These are phyloP conservation scores for Pao palembangensis DNA, from an alignment of 2,113 vertebrate species.

Conservation along the genomic window DNA sequence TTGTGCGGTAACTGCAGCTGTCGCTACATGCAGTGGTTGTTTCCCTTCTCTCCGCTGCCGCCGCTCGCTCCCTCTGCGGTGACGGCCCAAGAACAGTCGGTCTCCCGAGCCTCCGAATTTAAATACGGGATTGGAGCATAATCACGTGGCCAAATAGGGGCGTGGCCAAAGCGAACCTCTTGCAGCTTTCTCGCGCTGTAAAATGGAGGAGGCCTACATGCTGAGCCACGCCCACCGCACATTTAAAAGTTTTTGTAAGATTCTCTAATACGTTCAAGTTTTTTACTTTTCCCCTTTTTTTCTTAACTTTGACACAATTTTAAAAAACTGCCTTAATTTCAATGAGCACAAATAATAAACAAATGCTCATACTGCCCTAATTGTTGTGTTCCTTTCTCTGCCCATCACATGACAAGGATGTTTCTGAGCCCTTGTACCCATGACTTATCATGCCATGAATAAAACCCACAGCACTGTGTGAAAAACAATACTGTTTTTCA, in stretches of 20 bases:
- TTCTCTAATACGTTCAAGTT: too few species aligned
- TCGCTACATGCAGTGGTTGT: constrained; percentile 18
- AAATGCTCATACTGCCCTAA: background rate
- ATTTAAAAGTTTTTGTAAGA: background rate
- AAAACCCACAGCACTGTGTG: background rate
- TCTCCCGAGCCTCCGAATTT: constrained; percentile 61
- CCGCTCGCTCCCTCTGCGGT: background rate
- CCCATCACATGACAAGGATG: background rate
- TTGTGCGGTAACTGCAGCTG: constrained; percentile 8
- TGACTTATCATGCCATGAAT: constrained; percentile 12
- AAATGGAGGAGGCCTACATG: constrained; percentile 47
- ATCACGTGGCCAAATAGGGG: constrained; percentile 64
- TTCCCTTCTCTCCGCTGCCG: background rate
- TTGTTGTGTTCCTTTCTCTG: background rate
- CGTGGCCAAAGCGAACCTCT: constrained; percentile 41
- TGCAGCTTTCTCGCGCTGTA: constrained; percentile 48
- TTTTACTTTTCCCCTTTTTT: constrained; percentile 21
- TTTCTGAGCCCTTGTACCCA: constrained; percentile 24
- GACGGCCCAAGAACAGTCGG: background rate
- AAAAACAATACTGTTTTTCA: too few species aligned
- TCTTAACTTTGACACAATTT: too few species aligned
- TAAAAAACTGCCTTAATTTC: background rate
- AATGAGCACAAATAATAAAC: background rate
- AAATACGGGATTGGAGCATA: constrained; percentile 64
- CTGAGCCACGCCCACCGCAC: constrained; percentile 40